Evolutionary conservation across 1,140 invertebrate genomes (phyloP).

Genomic region (Colletes gigas): DNA sequence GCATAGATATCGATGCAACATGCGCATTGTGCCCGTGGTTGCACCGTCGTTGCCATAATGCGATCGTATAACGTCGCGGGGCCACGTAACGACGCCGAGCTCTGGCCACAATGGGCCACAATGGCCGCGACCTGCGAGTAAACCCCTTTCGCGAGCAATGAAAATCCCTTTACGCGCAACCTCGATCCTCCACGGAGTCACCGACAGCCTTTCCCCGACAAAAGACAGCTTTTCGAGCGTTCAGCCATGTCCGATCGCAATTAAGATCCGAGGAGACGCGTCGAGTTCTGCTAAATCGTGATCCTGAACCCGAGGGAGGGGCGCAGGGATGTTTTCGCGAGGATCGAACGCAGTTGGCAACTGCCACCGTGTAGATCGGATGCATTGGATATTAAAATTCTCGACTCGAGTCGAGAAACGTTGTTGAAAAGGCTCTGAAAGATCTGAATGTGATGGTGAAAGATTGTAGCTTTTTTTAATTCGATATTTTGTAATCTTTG

Average conservation of each 20-base stretch:
- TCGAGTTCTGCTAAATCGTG: not conserved
- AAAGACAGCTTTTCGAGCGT: slow-evolving; percentile 31
- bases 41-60: slow-evolving; percentile 52
- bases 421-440: no score
- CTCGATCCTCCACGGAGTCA: slow-evolving; percentile 15
- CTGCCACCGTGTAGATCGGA: not conserved
- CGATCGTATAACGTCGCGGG: slow-evolving; percentile 56
- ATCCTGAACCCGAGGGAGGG: not conserved
- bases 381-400: no score
- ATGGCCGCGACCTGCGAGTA: slow-evolving; percentile 12
- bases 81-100: slow-evolving; percentile 53
- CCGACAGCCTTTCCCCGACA: not conserved
- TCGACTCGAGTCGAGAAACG: no score
- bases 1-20: slow-evolving; percentile 67
- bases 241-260: slow-evolving; percentile 11
- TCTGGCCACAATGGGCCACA: slow-evolving; percentile 47
- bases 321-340: not conserved
- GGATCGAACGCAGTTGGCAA: not conserved
- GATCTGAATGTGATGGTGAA: no score
- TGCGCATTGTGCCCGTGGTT: slow-evolving; percentile 58
- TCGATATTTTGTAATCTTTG: no score
- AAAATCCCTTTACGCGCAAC: slow-evolving; percentile 37
- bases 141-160: slow-evolving; percentile 55
- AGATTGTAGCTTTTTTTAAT: no score
- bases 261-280: slow-evolving; percentile 17